Evolutionary conservation across 2,888 invertebrate species (phyloP), one percentile per base, ranked within the genome.

Genomic region (Synergus itoensis): DNA sequence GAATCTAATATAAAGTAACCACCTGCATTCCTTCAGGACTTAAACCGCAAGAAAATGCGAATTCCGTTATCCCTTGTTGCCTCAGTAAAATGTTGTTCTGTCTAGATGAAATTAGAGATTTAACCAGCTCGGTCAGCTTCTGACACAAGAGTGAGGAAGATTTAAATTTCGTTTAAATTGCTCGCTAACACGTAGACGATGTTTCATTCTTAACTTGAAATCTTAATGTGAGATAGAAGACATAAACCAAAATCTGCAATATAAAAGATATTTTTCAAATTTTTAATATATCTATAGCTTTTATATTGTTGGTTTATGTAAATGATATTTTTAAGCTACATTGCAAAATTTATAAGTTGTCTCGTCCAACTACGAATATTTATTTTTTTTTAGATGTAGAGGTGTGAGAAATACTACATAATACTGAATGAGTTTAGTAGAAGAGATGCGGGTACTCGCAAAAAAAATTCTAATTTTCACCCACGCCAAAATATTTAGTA

Each of bases 1-100:
- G 45, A 80, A 78, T 64, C 65, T 40, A 77, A 67, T 18, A 48
- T 45, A 40, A 36, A 73, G 69, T 45, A 77, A 60, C 65, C 57
- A 45, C 18, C 48, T 21, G 57, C 41, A 77, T 80, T 73, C 77
- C 41, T 65, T 41, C 41, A 16, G 40, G 40, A 65, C 11, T 62
- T 11, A 40, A n/a, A 41, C 40, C n/a, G n/a, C 41, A 65, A 65
- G 40, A 62, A 28, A 62, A 21, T 28, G 28, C 14, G 14, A 65
- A 41, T 40, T 41, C 40, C 41, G 65, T 65, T 65, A 65, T 41
- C 40, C 65, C n/a, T 41, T 40, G 41, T 65, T 65, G 41, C 41
- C 18, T 43, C 18, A n/a, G n/a, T 65, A 18, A 40, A 65, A 40
- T 65, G 65, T 28, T 62, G 4, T 12, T 28, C 18, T 14, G 28